Percentiles rank a stretch among this genome's conserved stretches.
These are phyloP conservation scores for Lasioglossum morio DNA, from an alignment of 2,888 invertebrate genomes.

Conservation along the genomic window DNA sequence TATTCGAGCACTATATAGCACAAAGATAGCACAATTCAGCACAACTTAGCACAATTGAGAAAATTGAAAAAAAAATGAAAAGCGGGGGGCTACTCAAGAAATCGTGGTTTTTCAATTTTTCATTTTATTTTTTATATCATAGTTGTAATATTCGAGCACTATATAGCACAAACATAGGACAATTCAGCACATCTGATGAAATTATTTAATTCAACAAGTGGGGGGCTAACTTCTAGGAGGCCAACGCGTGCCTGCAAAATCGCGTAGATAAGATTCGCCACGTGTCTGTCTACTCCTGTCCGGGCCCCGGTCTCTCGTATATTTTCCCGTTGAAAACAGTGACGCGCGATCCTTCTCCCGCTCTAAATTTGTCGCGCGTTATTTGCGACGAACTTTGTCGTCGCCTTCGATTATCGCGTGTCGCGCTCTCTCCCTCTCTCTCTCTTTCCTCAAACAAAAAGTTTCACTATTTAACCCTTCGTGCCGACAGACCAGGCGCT, in stretches of 20 bases:
- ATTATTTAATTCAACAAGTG: too few species aligned
- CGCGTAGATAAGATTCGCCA: not conserved
- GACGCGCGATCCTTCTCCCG: slow-evolving; percentile 12
- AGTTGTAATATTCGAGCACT: too few species aligned
- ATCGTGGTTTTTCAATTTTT: too few species aligned
- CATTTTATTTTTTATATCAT: too few species aligned
- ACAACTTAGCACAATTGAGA: too few species aligned
- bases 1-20: too few species aligned
- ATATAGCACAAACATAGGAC: too few species aligned
- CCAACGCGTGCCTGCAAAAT: not conserved
- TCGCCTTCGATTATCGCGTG: slow-evolving; percentile 11
- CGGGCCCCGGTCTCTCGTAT: not conserved
- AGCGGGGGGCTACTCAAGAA: too few species aligned
- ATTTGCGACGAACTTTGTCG: slow-evolving; percentile 1
- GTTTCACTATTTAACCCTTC: not conserved
- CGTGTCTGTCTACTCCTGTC: not conserved
- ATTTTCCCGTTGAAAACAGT: slow-evolving; percentile 7
- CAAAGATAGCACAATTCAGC: too few species aligned
- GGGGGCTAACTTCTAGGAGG: too few species aligned
- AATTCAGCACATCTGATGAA: too few species aligned
- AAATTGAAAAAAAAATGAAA: too few species aligned
- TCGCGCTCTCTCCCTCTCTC: slow-evolving; percentile 5
- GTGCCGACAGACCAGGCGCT: not conserved
- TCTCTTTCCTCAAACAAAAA: not conserved
- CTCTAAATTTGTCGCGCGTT: slow-evolving; percentile 4